Evolutionary conservation across 2,797 vertebrate species (phyloP).

Genomic region (Pseudochaenichthys georgianus): DNA sequence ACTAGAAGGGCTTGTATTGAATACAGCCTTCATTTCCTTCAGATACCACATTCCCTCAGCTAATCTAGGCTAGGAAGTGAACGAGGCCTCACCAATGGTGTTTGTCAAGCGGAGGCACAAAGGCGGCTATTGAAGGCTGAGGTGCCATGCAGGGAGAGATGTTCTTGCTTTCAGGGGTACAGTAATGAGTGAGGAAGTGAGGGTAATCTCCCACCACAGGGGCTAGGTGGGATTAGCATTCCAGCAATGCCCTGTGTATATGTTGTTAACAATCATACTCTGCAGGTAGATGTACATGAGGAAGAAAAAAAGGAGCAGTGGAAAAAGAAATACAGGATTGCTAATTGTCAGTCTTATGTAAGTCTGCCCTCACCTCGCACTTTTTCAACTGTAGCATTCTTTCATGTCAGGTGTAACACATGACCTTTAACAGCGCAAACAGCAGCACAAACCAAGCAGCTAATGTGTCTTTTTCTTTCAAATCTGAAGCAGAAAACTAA

Average conservation of each 20-base stretch:
- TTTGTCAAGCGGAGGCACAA: conserved; percentile 77
- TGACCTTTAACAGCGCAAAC: background rate
- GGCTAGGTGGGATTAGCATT: conserved; percentile 51
- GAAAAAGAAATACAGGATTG: conserved; percentile 36
- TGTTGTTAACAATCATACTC: conserved; percentile 54
- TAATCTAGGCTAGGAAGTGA: conserved; percentile 70
- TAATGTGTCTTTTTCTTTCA: background rate
- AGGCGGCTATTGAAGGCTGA: conserved; percentile 72
- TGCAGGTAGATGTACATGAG: conserved; percentile 37
- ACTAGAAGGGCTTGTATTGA: conserved; percentile 17
- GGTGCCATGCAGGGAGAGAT: conserved; percentile 57
- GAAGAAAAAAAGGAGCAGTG: conserved; percentile 8
- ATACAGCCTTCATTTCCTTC: conserved; percentile 60
- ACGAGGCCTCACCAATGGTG: conserved; percentile 64
- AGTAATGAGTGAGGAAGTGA: conserved; percentile 65
- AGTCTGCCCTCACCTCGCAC: conserved; percentile 57
- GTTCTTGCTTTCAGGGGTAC: conserved; percentile 55
- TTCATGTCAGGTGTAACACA: conserved; percentile 36
- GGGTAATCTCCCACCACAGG: conserved; percentile 43
- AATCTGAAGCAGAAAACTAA: background rate
- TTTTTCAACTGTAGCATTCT: conserved; percentile 36
- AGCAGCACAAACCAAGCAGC: background rate
- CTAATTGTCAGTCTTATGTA: conserved; percentile 64
- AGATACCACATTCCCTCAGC: conserved; percentile 56
- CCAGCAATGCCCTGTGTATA: conserved; percentile 53